phyloP scores from a whole-genome alignment of 35 echinoderm and acorn worm species.

The Amphiura filiformis region DNA sequence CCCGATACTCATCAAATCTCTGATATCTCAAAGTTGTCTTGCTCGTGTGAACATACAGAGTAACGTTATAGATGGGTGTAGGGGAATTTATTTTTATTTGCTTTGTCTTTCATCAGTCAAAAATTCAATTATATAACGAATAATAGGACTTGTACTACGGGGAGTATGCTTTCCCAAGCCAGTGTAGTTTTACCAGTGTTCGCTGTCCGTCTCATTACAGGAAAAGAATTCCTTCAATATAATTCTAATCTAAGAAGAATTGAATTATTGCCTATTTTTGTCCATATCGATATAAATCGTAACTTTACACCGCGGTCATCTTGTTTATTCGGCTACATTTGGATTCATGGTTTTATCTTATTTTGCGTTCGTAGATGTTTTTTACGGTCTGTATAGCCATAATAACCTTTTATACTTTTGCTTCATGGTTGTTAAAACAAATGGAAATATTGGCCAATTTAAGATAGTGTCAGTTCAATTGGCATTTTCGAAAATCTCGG shows the following conservation, averaged over 20 bases:
- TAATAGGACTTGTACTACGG: not conserved
- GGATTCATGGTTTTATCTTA: no score
- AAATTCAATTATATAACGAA: constrained; percentile 16
- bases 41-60: not conserved
- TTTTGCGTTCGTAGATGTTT: no score
- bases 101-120: not conserved
- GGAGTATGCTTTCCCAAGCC: not conserved
- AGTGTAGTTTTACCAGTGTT: no score
- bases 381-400: no score
- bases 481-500: no score
- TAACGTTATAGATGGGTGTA: not conserved
- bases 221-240: not conserved
- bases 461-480: no score
- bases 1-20: no score
- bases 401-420: no score
- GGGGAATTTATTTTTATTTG: not conserved
- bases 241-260: not conserved
- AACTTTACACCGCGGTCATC: not conserved
- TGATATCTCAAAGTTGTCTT: not conserved
- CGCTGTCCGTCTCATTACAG: not conserved
- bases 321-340: no score
- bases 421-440: no score
- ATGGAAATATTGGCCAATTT: no score
- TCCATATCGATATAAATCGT: not conserved
- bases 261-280: not conserved